Percentiles rank a stretch among this genome's conserved stretches.
These are phyloP conservation scores for Cyanocitta stelleri DNA, from an alignment of 2,113 vertebrate species.

Conservation along the genomic window DNA sequence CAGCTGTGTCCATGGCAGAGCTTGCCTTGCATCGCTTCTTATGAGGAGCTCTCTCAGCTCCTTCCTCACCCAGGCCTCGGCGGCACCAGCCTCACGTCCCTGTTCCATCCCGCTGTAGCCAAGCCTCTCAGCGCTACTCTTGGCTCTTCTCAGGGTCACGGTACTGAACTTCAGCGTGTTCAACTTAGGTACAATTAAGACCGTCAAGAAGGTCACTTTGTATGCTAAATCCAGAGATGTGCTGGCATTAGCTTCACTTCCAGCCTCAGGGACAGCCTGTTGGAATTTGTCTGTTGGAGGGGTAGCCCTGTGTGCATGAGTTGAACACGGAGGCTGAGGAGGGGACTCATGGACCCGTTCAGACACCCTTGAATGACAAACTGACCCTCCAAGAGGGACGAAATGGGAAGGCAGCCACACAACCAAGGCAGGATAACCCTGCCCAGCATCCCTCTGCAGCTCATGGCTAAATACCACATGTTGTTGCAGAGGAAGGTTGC, in stretches of 20 bases:
- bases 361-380: neutral
- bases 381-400: neutral
- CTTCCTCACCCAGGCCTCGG: neutral
- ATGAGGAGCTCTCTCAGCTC: neutral
- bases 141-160: neutral
- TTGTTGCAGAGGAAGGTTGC: neutral
- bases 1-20: neutral
- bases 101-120: neutral
- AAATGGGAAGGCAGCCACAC: neutral
- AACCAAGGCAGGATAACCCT: neutral
- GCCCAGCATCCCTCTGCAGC: neutral
- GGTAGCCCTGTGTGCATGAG: no score
- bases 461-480: neutral
- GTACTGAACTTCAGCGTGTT: neutral
- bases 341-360: accelerated
- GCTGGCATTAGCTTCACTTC: neutral
- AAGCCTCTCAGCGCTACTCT: neutral
- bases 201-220: neutral
- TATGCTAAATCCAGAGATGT: neutral
- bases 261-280: neutral
- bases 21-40: neutral
- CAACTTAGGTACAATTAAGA: neutral
- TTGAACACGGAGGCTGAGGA: neutral
- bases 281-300: neutral
- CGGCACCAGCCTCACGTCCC: accelerated